A percentile compares a stretch with the other conserved stretches of the same genome.
phyloP scores from a whole-genome alignment of 2,113 vertebrate genomes.

The Gobius niger region DNA sequence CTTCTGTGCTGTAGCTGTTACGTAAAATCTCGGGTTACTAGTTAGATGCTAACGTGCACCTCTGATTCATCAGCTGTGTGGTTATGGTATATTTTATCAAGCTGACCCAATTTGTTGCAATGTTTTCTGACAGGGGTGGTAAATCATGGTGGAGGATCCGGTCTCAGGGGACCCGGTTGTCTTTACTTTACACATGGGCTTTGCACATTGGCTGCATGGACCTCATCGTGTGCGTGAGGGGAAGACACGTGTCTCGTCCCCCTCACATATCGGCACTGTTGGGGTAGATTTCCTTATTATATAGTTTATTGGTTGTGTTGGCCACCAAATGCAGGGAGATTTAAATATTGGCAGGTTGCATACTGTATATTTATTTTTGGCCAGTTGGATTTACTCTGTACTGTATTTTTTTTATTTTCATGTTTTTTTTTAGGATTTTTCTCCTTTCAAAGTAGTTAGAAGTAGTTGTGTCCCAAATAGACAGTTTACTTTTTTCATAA shows the following conservation, averaged over 20 bases:
- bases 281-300: neutral
- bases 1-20: conserved; percentile 18
- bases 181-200: conserved; percentile 51
- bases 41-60: neutral
- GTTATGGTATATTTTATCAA: conserved; percentile 56
- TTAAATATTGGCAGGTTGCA: too few species aligned
- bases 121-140: conserved; percentile 54
- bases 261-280: neutral
- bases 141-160: conserved; percentile 61
- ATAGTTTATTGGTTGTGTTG: neutral
- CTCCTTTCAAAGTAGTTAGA: too few species aligned
- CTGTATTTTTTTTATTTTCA: too few species aligned
- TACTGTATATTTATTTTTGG: too few species aligned
- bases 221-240: conserved; percentile 17
- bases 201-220: conserved; percentile 33
- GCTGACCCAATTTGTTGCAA: conserved; percentile 64
- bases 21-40: conserved; percentile 17
- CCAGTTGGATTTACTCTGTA: too few species aligned
- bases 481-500: too few species aligned
- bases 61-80: conserved; percentile 44
- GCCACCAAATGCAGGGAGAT: neutral
- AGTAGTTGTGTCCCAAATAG: too few species aligned
- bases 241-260: conserved; percentile 30
- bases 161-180: conserved; percentile 51
- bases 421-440: too few species aligned